Conservation (phyloP, 2,797 vertebrate genomes). For the Numenius phaeopus region DNA sequence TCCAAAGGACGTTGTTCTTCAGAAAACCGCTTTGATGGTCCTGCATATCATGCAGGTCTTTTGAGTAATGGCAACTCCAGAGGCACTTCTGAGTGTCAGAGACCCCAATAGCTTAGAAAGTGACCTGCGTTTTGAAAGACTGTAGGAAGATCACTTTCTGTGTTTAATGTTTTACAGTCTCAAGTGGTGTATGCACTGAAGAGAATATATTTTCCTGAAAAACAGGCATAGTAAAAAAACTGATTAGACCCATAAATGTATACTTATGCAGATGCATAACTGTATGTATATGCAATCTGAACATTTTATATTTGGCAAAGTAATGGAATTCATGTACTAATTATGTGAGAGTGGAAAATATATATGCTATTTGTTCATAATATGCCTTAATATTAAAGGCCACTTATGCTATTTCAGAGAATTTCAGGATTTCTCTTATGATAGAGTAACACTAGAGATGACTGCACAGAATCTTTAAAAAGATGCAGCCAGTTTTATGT, state of each 20-base stretch:
- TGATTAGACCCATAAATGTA: not conserved
- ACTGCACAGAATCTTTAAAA: not conserved
- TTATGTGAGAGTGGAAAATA: not conserved
- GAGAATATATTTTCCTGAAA: not conserved
- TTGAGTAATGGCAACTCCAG: not conserved
- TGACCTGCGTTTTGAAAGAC: not conserved
- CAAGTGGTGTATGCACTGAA: not conserved
- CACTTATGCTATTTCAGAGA: not conserved
- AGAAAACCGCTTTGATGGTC: slow-evolving; percentile 2
- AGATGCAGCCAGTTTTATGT: not conserved
- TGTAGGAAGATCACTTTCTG: not conserved
- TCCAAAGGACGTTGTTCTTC: not conserved
- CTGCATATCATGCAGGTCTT: not conserved
- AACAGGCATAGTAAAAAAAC: not conserved
- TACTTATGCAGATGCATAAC: not conserved
- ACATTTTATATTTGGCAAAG: not conserved
- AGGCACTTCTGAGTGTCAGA: not conserved
- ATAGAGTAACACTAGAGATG: not conserved
- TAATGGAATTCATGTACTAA: not conserved
- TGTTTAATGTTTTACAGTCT: not conserved
- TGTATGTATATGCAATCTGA: not conserved
- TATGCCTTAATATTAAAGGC: not conserved
- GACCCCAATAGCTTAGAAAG: not conserved
- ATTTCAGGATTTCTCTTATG: not conserved
- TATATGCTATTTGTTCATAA: not conserved